Evolutionary conservation across 2,888 invertebrate species (phyloP), one percentile per base, ranked within the genome.

Genomic region (Pegoplata infirma): DNA sequence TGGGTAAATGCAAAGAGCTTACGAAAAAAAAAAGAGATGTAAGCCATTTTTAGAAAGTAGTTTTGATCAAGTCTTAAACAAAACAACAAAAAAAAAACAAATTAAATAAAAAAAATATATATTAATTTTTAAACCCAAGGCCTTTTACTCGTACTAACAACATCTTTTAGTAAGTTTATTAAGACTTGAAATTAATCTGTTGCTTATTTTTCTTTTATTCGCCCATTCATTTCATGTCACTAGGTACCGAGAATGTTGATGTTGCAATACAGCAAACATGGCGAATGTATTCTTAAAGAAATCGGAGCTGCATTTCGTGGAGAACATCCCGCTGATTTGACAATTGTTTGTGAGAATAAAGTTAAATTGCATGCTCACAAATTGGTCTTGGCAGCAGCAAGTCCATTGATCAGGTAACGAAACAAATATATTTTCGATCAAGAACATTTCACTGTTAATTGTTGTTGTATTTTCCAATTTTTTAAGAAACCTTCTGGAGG

Each of bases 241-340:
- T 78, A 90, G 90, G 86, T 87, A 87, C 87, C 88, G 86, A 89
- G 89, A 86, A 90, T 96, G 92, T 93, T 96, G 91, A 96, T 96
- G 89, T 93, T 96, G 91, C 96, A 96, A 91, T 96, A 96, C 91
- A 96, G 96, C 92, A 96, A 96, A 92, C 96, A 96, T 92, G 95
- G 95, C 92, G 95, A 95, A 91, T 96, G 96, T 91, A 94, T 96
- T 92, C 94, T 95, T 90, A 95, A 95, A 90, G 96, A 96, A 92
- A 95, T 96, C 89, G 94, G 94, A 88, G 94, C 95, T 88, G 96
- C 96, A 92, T 96, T 95, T 91, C 92, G 94, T 85, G 95, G 95
- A 83, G 95, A 96, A 89, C 93, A 95, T 90, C 95, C 94, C 90
- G 95, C 96, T 78, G 96, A 96, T 91, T 92, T 96, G 90, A 94